Base-by-base conservation (phyloP, 2,797 vertebrate species). In the Arctocebus calabarensis region DNA sequence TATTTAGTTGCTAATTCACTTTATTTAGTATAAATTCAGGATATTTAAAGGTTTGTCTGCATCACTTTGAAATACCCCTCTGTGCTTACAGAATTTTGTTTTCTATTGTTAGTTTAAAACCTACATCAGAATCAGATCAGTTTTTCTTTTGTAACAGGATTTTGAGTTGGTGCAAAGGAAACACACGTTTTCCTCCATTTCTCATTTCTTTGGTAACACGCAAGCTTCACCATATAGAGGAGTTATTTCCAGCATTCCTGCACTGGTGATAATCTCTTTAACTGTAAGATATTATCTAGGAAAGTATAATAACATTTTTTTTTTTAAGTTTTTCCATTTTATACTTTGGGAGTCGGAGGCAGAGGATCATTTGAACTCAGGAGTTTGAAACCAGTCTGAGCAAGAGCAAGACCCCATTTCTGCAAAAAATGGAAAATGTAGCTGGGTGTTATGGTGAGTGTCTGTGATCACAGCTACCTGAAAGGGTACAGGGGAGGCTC, bases 1-100 rank as follows among this genome's bases (percentile, higher is more conserved):
- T 34, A 83, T 34, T 96, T 93, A 95, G 78, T 95, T 97, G 91
- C 79, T 95, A 96, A 97, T 97, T 97, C 92, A 97, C 84, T 95
- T 96, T 96, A 90, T 96, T 96, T 97, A 94, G 90, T 70, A 73
- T 94, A 96, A 96, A 96, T 96, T 75, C 89, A 64, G 62, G 92
- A 82, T 95, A 96, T 94, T 92, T 92, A 94, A 92, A 97, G 52
- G 61, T 86, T 93, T 96, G 83, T 95, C 64, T 89, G 55, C 70
- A 92, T 86, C 71, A 81, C 55, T 88, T 93, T 95, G 83, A 88
- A 61, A 68, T 70, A 48, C 17, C 17, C 12, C 57, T 94, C 82
- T 55, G 91, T 25, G 62, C 25, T 71, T 79, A 74, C 20, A 74
- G n/a, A 96, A 78, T 92, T 92, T 92, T 97, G 59, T 97, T 88